Percentiles rank a stretch among this genome's conserved stretches.
phyloP scores from a whole-genome alignment of 1,140 invertebrate species.

The Mamestra configurata region DNA sequence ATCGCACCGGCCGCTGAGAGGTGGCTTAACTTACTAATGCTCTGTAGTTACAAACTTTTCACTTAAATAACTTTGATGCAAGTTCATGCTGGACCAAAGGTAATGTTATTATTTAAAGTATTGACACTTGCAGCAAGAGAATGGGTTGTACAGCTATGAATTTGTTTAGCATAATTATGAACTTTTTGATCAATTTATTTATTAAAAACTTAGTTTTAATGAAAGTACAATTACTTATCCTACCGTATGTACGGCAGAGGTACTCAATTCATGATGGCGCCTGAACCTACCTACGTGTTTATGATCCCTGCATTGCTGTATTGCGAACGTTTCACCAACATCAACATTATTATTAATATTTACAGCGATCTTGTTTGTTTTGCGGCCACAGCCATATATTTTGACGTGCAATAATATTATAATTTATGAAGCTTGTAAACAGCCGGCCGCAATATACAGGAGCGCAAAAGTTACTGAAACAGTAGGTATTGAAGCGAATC shows the following conservation, averaged over 20 bases:
- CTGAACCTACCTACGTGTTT: neutral
- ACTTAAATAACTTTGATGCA: conserved; percentile 68
- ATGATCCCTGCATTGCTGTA: too few relatives aligned
- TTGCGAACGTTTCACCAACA: too few relatives aligned
- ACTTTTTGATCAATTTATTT: too few relatives aligned
- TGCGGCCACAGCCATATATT: neutral
- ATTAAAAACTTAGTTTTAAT: too few relatives aligned
- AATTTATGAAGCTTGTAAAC: conserved; percentile 34
- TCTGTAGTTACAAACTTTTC: conserved; percentile 67
- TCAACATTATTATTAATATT: neutral
- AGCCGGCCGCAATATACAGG: neutral
- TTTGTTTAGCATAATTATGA: neutral
- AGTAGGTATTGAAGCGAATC: neutral
- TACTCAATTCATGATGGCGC: too few relatives aligned
- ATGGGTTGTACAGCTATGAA: neutral
- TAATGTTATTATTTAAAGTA: conserved; percentile 41
- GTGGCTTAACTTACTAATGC: conserved; percentile 66
- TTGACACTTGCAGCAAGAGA: too few relatives aligned
- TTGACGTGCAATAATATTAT: conserved; percentile 36
- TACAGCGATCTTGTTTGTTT: neutral
- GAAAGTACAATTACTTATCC: too few relatives aligned
- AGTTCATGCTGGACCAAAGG: conserved; percentile 63
- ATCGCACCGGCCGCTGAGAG: conserved; percentile 69
- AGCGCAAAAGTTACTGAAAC: neutral
- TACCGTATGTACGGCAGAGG: too few relatives aligned